Evolutionary conservation across 2,797 vertebrate genomes (phyloP).

Genomic region (Arctocebus calabarensis): DNA sequence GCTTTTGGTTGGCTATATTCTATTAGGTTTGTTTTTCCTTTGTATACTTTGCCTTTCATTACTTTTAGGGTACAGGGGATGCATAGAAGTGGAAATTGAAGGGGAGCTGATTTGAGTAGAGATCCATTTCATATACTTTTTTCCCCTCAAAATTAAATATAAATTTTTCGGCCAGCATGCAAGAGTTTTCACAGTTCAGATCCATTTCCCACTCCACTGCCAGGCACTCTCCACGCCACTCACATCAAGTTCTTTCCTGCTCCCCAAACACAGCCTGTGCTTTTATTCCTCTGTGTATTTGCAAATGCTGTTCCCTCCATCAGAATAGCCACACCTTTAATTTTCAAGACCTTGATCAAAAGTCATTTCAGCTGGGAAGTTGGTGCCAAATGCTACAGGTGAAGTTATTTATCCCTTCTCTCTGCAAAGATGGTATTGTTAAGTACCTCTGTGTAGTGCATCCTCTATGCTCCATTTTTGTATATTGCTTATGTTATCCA

Average conservation of each 20-base stretch:
- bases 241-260: not conserved
- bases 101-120: not conserved
- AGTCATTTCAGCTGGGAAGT: not conserved
- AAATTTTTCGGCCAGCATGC: not conserved
- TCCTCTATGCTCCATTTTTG: not conserved
- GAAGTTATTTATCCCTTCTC: not conserved
- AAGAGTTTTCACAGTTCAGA: not conserved
- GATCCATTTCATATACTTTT: not conserved
- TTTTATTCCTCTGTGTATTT: not conserved
- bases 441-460: no score
- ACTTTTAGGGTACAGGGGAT: not conserved
- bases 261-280: not conserved
- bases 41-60: not conserved
- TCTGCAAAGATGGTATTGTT: not conserved
- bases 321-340: not conserved
- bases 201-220: not conserved
- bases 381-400: not conserved
- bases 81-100: not conserved
- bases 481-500: not conserved
- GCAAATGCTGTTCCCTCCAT: not conserved
- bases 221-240: not conserved
- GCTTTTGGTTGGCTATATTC: not conserved
- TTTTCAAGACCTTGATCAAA: slow-evolving; percentile 18
- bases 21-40: not conserved
- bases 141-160: not conserved